Base-by-base conservation (phyloP, 2,797 vertebrate genomes). In the Novumbra hubbsi region DNA sequence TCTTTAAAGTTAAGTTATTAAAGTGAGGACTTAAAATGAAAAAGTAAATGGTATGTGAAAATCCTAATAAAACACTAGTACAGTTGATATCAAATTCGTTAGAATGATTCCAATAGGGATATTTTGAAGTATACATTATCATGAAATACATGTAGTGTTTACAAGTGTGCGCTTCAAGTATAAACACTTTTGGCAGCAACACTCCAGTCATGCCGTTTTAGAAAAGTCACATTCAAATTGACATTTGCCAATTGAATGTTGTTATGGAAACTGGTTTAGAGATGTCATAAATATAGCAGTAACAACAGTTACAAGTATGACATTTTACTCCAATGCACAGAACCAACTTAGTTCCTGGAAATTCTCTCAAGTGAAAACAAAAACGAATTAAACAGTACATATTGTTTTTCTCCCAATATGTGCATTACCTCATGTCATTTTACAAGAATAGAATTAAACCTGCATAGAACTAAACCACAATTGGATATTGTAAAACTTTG, bases 231-330 rank as follows among this genome's bases (percentile, higher is more conserved):
- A 45, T 38, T 81, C 81, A 88, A 83, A 84, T 78, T 80, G 77
- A 79, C 41, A 12, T 45, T 45, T 45, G 41, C 76, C 76, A 85
- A 88, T 88, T 88, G 72, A 77, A 85, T 87, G 92, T 93, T 90
- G 91, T 92, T 92, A 93, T 93, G 91, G 93, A 91, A 93, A 93
- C 89, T 73, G 83, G 85, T 86, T 74, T 49, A 45, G 41, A 85
- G 80, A 88, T 81, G 79, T 76, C 76, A 71, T 86, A 85, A 90
- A 81, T 83, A 87, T 81, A 79, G 55, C 55, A 75, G 81, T 86
- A 85, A 75, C 85, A 82, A 86, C 79, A 80, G 55, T 57, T 57
- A 19, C 9, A 3, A 38, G 2, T 38, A 38, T 57, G 2, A 45
- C 11, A 14, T 45, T 9, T 86, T 84, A 79, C 77, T 77, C 45